phyloP scores from a whole-genome alignment of 2,888 invertebrate genomes.

The Watsonalla cultraria region DNA sequence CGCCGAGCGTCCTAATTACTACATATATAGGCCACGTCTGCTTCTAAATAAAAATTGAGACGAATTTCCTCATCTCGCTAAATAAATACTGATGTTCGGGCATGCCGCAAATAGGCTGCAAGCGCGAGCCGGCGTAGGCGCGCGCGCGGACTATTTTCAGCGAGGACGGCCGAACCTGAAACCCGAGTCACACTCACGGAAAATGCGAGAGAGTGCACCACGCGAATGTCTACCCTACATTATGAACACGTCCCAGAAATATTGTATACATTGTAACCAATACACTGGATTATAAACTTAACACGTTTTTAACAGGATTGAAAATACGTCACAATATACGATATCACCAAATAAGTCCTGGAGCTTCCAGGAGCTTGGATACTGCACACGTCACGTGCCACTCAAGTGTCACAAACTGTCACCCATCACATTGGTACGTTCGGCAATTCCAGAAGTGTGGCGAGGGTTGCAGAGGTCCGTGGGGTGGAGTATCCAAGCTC shows the following conservation, averaged over 20 bases:
- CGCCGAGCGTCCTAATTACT: conserved; percentile 50
- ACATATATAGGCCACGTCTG: conserved; percentile 64
- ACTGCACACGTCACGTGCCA: conserved; percentile 45
- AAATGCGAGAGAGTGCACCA: conserved; percentile 23
- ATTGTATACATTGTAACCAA: conserved; percentile 10
- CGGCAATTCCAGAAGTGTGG: conserved; percentile 17
- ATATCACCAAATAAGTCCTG: conserved; percentile 36
- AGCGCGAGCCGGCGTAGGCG: conserved; percentile 32
- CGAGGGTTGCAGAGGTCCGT: conserved; percentile 16
- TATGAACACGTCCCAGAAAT: conserved; percentile 16
- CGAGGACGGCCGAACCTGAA: conserved; percentile 69
- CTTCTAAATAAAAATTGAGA: conserved; percentile 64
- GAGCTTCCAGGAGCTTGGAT: conserved; percentile 53
- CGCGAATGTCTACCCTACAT: conserved; percentile 25
- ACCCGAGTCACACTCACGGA: conserved; percentile 63
- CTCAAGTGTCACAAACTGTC: conserved; percentile 12
- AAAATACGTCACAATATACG: conserved; percentile 29
- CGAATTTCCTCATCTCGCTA: conserved; percentile 73
- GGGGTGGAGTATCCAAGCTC: conserved; percentile 50
- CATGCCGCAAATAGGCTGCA: conserved; percentile 74
- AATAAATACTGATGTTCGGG: conserved; percentile 70
- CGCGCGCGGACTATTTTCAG: conserved; percentile 67
- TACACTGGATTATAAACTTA: conserved; percentile 1
- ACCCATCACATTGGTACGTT: conserved; percentile 13
- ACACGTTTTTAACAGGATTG: not conserved